A percentile compares a stretch with the other conserved stretches of the same genome.
phyloP scores from a whole-genome alignment of 2,888 invertebrate genomes.

The Megamerina dolium region DNA sequence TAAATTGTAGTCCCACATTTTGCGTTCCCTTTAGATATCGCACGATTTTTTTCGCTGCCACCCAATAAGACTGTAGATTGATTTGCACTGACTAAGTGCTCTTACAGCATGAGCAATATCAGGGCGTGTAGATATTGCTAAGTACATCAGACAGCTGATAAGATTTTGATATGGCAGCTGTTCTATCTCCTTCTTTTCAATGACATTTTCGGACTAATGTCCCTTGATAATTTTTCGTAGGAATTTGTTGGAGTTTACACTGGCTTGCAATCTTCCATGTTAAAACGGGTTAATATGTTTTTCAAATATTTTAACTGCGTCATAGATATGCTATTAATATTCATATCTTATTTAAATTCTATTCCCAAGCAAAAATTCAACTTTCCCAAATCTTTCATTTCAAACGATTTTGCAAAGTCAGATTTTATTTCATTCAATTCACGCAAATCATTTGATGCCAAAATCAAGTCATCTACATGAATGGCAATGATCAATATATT shows the following conservation, averaged over 20 bases:
- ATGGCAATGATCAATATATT: too few species aligned
- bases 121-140: too few species aligned
- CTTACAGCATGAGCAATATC: constrained; percentile 12
- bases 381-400: too few species aligned
- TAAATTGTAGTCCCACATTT: too few species aligned
- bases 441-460: constrained; percentile 10
- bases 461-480: constrained; percentile 1
- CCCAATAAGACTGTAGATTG: too few species aligned
- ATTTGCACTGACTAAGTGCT: neutral
- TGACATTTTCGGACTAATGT: constrained; percentile 12
- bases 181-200: constrained; percentile 9
- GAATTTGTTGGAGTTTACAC: constrained; percentile 15
- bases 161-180: constrained; percentile 14
- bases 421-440: constrained; percentile 4
- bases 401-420: constrained; percentile 9
- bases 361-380: too few species aligned
- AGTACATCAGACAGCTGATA: too few species aligned
- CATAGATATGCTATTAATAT: too few species aligned
- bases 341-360: constrained; percentile 9
- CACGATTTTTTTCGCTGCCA: neutral
- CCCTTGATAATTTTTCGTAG: constrained; percentile 10
- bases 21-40: too few species aligned
- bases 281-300: too few species aligned
- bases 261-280: too few species aligned
- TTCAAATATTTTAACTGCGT: too few species aligned